Evolutionary conservation across 2,888 invertebrate genomes (phyloP), one percentile per base, ranked within the genome.

Genomic region (Lasioglossum villosulum): DNA sequence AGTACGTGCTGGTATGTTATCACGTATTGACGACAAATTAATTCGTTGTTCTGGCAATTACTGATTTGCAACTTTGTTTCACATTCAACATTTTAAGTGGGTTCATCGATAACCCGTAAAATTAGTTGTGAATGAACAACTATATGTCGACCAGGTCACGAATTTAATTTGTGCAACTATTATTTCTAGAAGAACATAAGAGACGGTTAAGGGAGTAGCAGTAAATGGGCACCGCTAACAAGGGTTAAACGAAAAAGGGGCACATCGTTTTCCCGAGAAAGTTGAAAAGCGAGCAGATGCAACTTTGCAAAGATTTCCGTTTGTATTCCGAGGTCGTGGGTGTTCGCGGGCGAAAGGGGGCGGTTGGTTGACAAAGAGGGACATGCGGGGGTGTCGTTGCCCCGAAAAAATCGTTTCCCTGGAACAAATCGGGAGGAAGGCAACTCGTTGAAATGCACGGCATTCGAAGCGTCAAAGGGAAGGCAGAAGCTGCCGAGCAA

Each of bases 401-500:
- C 77, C 83, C 83, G 86, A 90, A 91, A 90, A 91, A 87, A 91
- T 91, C 89, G 86, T 90, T 90, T 88, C 84, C 81, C 86, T 76
- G 82, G 90, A 91, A 90, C 83, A 90, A 91, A 90, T 90, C 91
- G 89, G 87, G 84, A 90, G 89, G 91, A 90, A 90, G 89, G 85
- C 86, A 86, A 86, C 90, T 91, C 86, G 90, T 91, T 89, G 90
- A 91, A 91, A 91, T 90, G 90, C 90, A 88, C 86, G 89, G 91
- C 86, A 89, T 91, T 89, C 86, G 88, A 90, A 87, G 90, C 91
- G 86, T 90, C 91, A 91, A 91, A 91, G 91, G 91, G 88, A 91
- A 91, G 90, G 90, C 86, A 87, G 85, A 84, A 89, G 83, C 83
- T 89, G 89, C 88, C 80, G 89, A 90, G 91, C 90, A 89, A 91